Evolutionary conservation across 2,797 vertebrate species (phyloP).

Genomic region (Peromyscus melanophrys): DNA sequence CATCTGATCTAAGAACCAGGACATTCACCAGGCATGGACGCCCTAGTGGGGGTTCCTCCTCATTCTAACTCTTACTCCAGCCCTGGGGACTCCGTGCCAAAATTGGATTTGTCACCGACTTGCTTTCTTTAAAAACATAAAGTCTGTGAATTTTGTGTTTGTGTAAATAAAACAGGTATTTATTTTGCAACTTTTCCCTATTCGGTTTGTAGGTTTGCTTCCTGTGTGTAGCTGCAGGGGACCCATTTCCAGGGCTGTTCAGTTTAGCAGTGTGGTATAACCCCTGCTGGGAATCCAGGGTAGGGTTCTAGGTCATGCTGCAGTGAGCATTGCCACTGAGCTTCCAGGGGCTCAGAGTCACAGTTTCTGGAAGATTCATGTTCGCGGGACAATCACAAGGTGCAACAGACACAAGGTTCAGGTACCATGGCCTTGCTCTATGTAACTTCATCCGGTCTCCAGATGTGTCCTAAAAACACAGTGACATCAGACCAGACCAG

Average conservation of each 20-base stretch:
- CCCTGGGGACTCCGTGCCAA: neutral
- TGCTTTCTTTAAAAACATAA: constrained; percentile 42
- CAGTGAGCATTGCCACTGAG: neutral
- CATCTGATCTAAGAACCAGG: constrained; percentile 17
- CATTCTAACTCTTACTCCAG: neutral
- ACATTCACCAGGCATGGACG: neutral
- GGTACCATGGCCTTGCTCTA: neutral
- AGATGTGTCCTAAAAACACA: neutral
- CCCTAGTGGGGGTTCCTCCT: too few species aligned
- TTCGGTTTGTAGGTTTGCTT: neutral
- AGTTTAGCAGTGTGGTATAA: rapidly evolving
- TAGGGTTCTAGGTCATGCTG: neutral
- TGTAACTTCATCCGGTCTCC: neutral
- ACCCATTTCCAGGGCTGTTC: neutral
- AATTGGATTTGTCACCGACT: neutral
- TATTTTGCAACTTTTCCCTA: neutral
- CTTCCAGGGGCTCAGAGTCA: neutral
- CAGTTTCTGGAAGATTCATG: neutral
- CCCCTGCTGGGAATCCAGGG: too few species aligned
- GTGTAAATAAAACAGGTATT: neutral
- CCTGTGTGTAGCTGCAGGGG: neutral
- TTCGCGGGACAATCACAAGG: too few species aligned
- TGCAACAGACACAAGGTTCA: too few species aligned
- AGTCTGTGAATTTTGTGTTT: neutral
- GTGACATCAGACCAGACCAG: neutral